Evolutionary conservation across 2,113 vertebrate genomes (phyloP), one percentile per base, ranked within the genome.

Genomic region (Gopherus flavomarginatus): DNA sequence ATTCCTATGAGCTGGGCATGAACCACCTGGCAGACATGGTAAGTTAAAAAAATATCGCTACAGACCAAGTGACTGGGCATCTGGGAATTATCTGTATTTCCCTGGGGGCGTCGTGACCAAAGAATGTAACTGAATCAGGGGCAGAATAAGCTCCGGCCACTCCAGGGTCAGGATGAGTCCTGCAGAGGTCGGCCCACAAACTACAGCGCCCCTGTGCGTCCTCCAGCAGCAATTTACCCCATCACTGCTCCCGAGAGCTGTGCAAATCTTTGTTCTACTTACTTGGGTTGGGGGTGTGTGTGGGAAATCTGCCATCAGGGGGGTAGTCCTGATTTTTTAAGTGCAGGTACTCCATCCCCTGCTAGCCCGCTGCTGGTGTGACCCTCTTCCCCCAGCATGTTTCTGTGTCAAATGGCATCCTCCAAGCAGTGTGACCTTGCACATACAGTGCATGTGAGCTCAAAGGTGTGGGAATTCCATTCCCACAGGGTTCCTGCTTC

Each of bases 21-120:
- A 99, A 99, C 97, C 98, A 99, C 92, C 95, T 99, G 77, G 97
- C 96, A 29, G 99, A 99, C 94, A 98, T 99, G 99, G 99, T 99
- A 96, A 87, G 98, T 87, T 44, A 50, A 29, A 44, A 62, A 44
- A 62, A 53, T 52, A 21, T 16, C 14, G 31, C 35, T 83, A 19
- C 11, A 17, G 44, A 59, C 16, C 29, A 80, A 13, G 49, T 8
- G 38, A 8, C 21, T 3, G 35, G 44, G 4, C 11, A 27, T 80
- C 78, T 80, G 31, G 14, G 16, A 49, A 13, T 29, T 3, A 4
- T 9, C 75, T 38, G 4, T 11, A 2, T 3, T 49, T 31, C 2
- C 11, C 5, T 0, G 0, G 0, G 1, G 16, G 35, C 2, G 14
- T 0, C 3, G 1, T 53, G 31, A 2, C 26, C 5, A 0, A 2